Evolutionary conservation across 1,140 invertebrate species (phyloP), one percentile per base, ranked within the genome.

Genomic region (Cylas formicarius): DNA sequence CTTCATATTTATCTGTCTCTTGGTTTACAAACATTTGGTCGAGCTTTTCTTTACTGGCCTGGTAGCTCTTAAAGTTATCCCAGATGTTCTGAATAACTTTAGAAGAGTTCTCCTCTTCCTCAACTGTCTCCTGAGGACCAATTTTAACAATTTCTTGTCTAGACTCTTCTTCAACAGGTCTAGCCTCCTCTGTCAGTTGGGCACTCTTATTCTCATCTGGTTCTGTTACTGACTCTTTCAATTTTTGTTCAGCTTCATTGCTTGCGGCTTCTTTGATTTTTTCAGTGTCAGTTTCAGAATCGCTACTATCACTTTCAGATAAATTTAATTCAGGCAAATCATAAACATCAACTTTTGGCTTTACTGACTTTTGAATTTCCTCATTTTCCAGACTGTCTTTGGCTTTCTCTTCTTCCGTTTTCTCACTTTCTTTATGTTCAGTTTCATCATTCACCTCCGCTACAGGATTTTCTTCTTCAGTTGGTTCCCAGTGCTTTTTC

Each of bases 261-360:
- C 5, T 40, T 13, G 4, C 16, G 55, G 28, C 38, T 43, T 46
- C 22, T 37, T 48, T 19, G 29, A 31, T 3, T 42, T 54, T 58
- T 34, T 69, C 61, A 8, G 65, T 57, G 35, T 80, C 80, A 28
- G 70, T 68, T 45, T 84, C 82, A 5, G 79, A 81, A 50, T 86
- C 83, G 61, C 81, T 84, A 44, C 76, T 79, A 53, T 82, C 81
- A 63, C 80, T 81, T 55, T 89, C 86, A 1, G 84, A 88, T 32
- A 89, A 66, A 72, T 89, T 88, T 22, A 86, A 67, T 3, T 82
- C 84, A 2, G 84, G 84, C 4, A 89, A 65, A 69, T 88, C 84
- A 41, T 74, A 72, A n/a, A 78, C 72, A 52, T 78, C 77, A 0
- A 77, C 65, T 33, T 74, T 73, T 21, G 58, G 60, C 45, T 80